Evolutionary conservation across 2,888 invertebrate species (phyloP).

Genomic region (Mesorhabditis spiculigera): DNA sequence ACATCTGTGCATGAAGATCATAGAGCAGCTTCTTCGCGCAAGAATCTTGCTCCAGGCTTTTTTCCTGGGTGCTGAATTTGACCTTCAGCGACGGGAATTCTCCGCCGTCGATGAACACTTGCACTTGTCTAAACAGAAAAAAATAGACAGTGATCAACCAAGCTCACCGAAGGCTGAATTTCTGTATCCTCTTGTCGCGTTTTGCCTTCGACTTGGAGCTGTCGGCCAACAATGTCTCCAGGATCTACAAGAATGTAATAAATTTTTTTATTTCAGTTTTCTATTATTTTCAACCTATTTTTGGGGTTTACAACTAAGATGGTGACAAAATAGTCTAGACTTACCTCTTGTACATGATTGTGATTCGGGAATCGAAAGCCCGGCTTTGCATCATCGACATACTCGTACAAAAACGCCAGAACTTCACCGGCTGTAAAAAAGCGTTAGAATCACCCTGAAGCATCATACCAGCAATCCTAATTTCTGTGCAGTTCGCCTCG

Average conservation of each 20-base stretch:
- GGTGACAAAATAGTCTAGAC: neutral
- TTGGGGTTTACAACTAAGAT: no score
- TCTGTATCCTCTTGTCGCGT: slow-evolving; percentile 86
- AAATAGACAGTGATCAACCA: neutral
- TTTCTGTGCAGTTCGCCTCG: slow-evolving; percentile 29
- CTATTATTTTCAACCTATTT: neutral
- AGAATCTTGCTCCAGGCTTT: slow-evolving; percentile 70
- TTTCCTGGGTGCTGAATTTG: slow-evolving; percentile 73
- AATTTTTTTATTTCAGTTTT: neutral
- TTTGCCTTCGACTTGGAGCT: slow-evolving; percentile 91
- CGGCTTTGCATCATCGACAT: slow-evolving; percentile 59
- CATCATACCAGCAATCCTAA: slow-evolving; percentile 18
- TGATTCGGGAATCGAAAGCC: slow-evolving; percentile 40
- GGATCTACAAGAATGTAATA: slow-evolving; percentile 61
- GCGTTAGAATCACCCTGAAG: neutral
- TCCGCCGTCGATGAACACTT: slow-evolving; percentile 63
- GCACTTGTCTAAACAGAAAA: slow-evolving; percentile 27
- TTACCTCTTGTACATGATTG: slow-evolving; percentile 29
- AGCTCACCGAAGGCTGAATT: slow-evolving; percentile 85
- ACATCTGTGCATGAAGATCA: slow-evolving; percentile 71
- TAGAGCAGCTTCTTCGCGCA: slow-evolving; percentile 79
- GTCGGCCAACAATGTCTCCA: slow-evolving; percentile 81
- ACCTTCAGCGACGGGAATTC: slow-evolving; percentile 70
- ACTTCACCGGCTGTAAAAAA: slow-evolving; percentile 69
- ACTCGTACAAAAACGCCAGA: slow-evolving; percentile 75